Percentiles rank a stretch among this genome's conserved stretches.
These are phyloP conservation scores for Tuberolachnus salignus DNA, from an alignment of 2,888 invertebrate genomes.

Conservation along the genomic window DNA sequence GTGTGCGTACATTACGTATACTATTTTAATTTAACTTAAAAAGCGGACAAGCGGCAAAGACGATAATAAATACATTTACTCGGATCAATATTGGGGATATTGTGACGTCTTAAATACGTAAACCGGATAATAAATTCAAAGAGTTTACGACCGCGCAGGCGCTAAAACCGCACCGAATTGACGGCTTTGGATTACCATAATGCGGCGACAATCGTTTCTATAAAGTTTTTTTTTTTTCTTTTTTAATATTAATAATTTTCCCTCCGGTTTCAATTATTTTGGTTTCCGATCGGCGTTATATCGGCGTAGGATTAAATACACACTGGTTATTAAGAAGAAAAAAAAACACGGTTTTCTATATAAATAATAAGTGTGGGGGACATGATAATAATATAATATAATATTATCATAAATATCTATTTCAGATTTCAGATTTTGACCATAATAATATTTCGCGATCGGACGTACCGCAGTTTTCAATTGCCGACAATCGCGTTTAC, in stretches of 20 bases:
- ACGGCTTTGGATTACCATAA: constrained; percentile 52
- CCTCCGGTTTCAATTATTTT: constrained; percentile 4
- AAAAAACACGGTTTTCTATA: too few species aligned
- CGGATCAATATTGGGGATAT: constrained; percentile 14
- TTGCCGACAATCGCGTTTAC: too few species aligned
- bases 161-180: constrained; percentile 52
- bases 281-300: constrained; percentile 1
- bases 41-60: constrained; percentile 15
- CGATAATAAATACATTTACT: constrained; percentile 22
- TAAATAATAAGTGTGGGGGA: too few species aligned
- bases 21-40: too few species aligned
- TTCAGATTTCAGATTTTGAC: too few species aligned
- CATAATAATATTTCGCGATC: too few species aligned
- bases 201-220: constrained; percentile 29
- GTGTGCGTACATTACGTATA: not conserved
- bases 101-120: constrained; percentile 31
- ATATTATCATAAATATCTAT: too few species aligned
- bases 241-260: not conserved
- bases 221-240: constrained; percentile 12
- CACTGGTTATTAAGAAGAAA: too few species aligned
- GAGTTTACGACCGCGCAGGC: constrained; percentile 49
- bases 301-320: constrained; percentile 34
- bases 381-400: too few species aligned
- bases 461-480: too few species aligned
- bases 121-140: constrained; percentile 43